A percentile compares a stretch with the other conserved stretches of the same genome.
phyloP scores from a whole-genome alignment of 2,797 vertebrate genomes.

The Acestrorhynchus altus region DNA sequence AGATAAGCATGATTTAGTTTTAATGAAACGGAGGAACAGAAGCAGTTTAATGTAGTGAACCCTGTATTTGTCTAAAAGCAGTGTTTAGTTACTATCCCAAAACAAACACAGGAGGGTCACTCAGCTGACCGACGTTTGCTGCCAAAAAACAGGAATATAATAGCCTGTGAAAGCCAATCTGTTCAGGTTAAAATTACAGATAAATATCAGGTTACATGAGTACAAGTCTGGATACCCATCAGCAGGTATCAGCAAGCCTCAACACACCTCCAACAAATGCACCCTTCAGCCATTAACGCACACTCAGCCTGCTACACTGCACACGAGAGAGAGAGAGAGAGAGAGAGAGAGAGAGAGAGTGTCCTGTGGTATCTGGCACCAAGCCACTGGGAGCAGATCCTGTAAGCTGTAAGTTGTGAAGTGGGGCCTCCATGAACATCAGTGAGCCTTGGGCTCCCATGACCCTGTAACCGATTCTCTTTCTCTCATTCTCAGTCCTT shows the following conservation, averaged over 20 bases:
- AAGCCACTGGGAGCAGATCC: too few species aligned
- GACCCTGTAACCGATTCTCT: too few species aligned
- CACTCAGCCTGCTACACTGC: not conserved
- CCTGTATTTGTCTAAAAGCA: not conserved
- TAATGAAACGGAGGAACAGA: constrained; percentile 3
- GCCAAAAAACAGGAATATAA: constrained; percentile 17
- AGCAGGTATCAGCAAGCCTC: not conserved
- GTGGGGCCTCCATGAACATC: too few species aligned
- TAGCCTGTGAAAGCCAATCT: constrained; percentile 23
- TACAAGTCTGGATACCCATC: not conserved
- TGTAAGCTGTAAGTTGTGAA: too few species aligned
- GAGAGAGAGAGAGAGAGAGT: not conserved
- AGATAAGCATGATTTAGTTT: not conserved
- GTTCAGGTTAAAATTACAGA: not conserved
- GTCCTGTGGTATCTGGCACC: too few species aligned
- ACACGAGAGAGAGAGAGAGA: constrained; percentile 1
- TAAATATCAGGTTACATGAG: constrained; percentile 14
- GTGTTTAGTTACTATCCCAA: constrained; percentile 6
- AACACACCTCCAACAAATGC: not conserved
- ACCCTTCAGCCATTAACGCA: not conserved
- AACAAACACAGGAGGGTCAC: constrained; percentile 23
- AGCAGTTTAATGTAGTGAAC: not conserved
- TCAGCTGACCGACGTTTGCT: not conserved
- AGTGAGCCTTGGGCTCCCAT: too few species aligned
- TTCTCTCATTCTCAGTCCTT: too few species aligned